Conservation (phyloP, 1,140 invertebrate species). For the Drosophila sp. region DNA sequence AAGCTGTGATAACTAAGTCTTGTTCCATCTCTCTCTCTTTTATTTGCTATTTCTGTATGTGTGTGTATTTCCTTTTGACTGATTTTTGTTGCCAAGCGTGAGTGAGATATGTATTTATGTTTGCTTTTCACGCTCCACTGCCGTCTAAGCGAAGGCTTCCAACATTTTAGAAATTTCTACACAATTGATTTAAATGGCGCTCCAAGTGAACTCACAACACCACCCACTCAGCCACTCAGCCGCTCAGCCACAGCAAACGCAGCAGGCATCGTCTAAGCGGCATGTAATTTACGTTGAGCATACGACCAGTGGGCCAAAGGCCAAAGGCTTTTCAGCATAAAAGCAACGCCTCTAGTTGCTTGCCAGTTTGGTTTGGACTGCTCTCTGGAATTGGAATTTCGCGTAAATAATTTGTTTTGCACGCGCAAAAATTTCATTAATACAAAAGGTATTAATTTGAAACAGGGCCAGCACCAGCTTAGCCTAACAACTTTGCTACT, state of each 20-base stretch:
- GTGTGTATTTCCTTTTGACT: conserved; percentile 44
- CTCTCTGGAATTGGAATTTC: conserved; percentile 23
- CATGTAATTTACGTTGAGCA: conserved; percentile 45
- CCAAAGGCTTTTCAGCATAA: neutral
- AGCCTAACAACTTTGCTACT: conserved; percentile 15
- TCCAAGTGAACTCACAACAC: conserved; percentile 53
- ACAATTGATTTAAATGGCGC: conserved; percentile 77
- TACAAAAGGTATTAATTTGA: conserved; percentile 67
- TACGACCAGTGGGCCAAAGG: conserved; percentile 29
- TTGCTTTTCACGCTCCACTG: conserved; percentile 74
- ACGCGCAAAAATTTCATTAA: conserved; percentile 75
- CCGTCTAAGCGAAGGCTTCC: conserved; percentile 35
- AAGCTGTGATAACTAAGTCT: conserved; percentile 64
- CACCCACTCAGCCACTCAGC: conserved; percentile 7
- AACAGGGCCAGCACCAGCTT: conserved; percentile 12
- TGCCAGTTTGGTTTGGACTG: neutral
- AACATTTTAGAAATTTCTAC: conserved; percentile 74
- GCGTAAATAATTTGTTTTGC: conserved; percentile 51
- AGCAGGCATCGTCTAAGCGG: neutral
- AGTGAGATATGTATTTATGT: conserved; percentile 68
- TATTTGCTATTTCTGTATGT: conserved; percentile 32
- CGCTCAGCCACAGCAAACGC: conserved; percentile 9
- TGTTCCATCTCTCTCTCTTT: conserved; percentile 9
- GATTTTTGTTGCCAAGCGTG: conserved; percentile 71
- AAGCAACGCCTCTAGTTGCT: conserved; percentile 20